A percentile compares a stretch with the other conserved stretches of the same genome.
phyloP scores from a whole-genome alignment of 1,140 invertebrate species.

The Whitmania pigra region DNA sequence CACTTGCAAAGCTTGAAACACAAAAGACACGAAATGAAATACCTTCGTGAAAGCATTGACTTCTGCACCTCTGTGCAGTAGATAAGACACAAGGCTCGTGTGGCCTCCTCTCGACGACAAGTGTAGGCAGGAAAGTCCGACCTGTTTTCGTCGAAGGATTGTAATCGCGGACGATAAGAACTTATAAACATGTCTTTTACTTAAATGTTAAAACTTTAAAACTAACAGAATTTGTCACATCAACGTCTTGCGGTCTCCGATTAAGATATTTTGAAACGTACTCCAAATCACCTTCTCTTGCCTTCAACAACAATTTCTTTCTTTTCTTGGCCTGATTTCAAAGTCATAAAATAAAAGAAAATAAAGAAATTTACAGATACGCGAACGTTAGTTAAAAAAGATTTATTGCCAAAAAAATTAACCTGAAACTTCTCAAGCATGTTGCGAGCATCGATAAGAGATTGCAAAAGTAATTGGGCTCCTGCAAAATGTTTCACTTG shows the following conservation, averaged over 20 bases:
- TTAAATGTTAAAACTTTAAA: not conserved
- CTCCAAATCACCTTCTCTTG: not conserved
- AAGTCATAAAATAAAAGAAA: too few relatives aligned
- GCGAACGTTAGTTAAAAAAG: too few relatives aligned
- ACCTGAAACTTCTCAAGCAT: too few relatives aligned
- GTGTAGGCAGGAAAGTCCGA: not conserved
- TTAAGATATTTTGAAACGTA: not conserved
- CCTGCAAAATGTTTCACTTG: too few relatives aligned
- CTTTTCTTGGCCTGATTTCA: not conserved
- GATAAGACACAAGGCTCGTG: not conserved
- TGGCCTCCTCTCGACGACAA: constrained; percentile 1
- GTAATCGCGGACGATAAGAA: too few relatives aligned
- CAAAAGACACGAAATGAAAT: not conserved
- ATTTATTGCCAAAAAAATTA: too few relatives aligned
- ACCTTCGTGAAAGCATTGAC: not conserved
- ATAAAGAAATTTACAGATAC: too few relatives aligned
- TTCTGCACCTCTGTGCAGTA: constrained; percentile 1
- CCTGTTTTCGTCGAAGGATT: not conserved
- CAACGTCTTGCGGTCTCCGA: not conserved
- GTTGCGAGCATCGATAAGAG: too few relatives aligned
- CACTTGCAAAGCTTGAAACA: not conserved
- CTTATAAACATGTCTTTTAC: not conserved
- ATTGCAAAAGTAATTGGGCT: too few relatives aligned
- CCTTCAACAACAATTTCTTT: not conserved
- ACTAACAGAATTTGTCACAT: not conserved